Conservation (phyloP, 2,113 vertebrate species). For the Percina caprodes region DNA sequence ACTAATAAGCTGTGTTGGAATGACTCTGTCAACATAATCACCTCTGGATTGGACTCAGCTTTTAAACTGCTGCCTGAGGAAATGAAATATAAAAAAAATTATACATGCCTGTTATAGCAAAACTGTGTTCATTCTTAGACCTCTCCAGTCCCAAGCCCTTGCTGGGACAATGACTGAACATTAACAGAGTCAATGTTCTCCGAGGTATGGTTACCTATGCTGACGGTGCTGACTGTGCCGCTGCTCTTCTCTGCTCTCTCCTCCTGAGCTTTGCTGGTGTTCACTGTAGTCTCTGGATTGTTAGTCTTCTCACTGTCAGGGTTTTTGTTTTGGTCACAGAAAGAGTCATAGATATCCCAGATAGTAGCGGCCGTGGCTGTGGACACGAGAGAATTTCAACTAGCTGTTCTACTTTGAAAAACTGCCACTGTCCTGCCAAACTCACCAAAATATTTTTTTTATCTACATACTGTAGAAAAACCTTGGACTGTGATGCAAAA, state of each 20-base stretch:
- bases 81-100: not conserved
- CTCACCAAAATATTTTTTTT: not conserved
- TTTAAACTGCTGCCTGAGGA: conserved; percentile 62
- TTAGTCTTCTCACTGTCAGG: conserved; percentile 15
- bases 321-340: not conserved
- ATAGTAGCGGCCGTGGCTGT: conserved; percentile 80
- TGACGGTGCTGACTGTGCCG: conserved; percentile 27
- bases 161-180: not conserved
- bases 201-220: conserved; percentile 76
- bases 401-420: not conserved
- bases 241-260: conserved; percentile 6
- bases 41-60: conserved; percentile 61
- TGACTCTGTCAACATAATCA: conserved; percentile 75
- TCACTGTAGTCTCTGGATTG: not conserved
- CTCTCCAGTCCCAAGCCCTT: not conserved
- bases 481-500: not conserved
- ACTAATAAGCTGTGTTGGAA: conserved; percentile 85
- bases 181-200: not conserved
- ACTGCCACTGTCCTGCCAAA: conserved; percentile 38
- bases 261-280: not conserved
- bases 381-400: not conserved
- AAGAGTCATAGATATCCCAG: conserved; percentile 88
- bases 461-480: not conserved
- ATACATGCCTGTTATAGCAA: not conserved
- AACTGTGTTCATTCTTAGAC: not conserved